Base-by-base conservation (phyloP, 1,140 invertebrate genomes). In the Popillia japonica region DNA sequence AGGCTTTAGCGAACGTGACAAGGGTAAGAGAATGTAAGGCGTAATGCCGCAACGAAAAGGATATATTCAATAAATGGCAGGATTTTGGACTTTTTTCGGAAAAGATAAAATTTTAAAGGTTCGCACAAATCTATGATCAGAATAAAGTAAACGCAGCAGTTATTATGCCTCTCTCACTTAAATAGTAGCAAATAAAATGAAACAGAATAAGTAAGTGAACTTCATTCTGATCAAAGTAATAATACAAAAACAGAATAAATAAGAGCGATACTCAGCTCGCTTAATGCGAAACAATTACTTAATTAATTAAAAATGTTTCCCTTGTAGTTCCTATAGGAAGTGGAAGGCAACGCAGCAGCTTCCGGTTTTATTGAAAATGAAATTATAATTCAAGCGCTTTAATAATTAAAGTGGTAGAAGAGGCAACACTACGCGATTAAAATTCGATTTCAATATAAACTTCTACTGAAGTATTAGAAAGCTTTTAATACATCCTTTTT, bases 381-480 rank as follows among this genome's bases (percentile, higher is more conserved):
- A 68, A 68, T 68, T 68, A 22, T 22, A 68, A 68, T 68, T 68
- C 61, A 7, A 22, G 61, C 61, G 61, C 11, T 68, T 68, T 68
- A 34, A 27, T 68, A 68, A 68, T 68, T 68, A 68, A 17, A 68
- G 11, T 22, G 8, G 6, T 27, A 34, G 22, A 22, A 68, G 61
- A 68, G 22, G 48, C 27, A 68, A 68, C 61, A 14, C 17, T 20
- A 27, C 0, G 8, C 10, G 22, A 68, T 34, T 68, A 68, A 68
- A 68, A 68, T 68, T 68, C 61, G 22, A 27, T 68, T 68, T 20
- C 17, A 68, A 10, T 68, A 34, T 20, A 27, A 68, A 68, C 22
- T 68, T 20, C 17, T 64, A 9, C 10, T 27, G 27, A 68, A 68
- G 61, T 68, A 22, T 68, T 68, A 68, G 22, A 22, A 14, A 34